Conservation (phyloP, 2,888 invertebrate genomes). For the Mystacides longicornis region DNA sequence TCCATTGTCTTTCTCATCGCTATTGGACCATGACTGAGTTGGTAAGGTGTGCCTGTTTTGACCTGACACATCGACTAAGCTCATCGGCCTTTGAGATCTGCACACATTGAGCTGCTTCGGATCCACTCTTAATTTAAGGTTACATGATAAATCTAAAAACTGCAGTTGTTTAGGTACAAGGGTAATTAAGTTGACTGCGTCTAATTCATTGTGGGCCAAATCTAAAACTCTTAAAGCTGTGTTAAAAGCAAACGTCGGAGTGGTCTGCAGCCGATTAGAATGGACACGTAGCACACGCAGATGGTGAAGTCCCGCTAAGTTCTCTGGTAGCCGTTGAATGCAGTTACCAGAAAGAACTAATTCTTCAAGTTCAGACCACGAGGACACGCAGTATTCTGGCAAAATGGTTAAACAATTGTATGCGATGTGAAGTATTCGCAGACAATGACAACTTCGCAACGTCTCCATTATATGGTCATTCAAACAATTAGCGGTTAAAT, state of each 20-base stretch:
- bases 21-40: constrained; percentile 41
- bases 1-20: constrained; percentile 49
- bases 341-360: constrained; percentile 76
- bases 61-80: constrained; percentile 78
- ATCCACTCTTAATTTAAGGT: constrained; percentile 73
- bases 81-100: constrained; percentile 71
- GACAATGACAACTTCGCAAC: constrained; percentile 55
- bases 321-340: constrained; percentile 66
- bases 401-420: constrained; percentile 69
- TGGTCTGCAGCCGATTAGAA: constrained; percentile 68
- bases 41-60: constrained; percentile 64
- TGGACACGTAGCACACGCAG: constrained; percentile 71
- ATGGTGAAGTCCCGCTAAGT: constrained; percentile 62
- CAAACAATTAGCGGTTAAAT: constrained; percentile 69
- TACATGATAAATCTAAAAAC: constrained; percentile 79
- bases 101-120: constrained; percentile 75
- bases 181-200: constrained; percentile 67
- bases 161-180: constrained; percentile 76
- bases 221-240: constrained; percentile 70
- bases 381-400: constrained; percentile 65
- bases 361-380: constrained; percentile 76
- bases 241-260: constrained; percentile 70
- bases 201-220: constrained; percentile 78
- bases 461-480: constrained; percentile 62
- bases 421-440: constrained; percentile 67